Evolutionary conservation across 2,888 invertebrate genomes (phyloP).

Genomic region (Cerastis leucographa): DNA sequence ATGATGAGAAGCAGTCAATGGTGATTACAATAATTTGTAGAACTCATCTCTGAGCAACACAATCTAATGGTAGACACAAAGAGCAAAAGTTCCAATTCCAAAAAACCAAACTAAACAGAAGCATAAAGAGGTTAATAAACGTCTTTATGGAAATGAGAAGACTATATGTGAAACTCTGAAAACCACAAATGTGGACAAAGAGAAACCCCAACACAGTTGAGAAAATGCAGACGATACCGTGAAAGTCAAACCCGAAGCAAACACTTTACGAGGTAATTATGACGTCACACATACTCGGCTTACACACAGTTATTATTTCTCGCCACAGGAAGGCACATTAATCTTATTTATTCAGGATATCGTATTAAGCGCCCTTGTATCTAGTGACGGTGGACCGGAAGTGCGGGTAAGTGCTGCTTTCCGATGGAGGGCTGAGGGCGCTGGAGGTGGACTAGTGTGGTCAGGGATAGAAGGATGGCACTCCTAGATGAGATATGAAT

Average conservation of each 20-base stretch:
- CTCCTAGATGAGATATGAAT: background rate
- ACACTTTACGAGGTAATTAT: conserved; percentile 49
- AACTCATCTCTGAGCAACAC: background rate
- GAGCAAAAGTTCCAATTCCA: background rate
- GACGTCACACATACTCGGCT: conserved; percentile 52
- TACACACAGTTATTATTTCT: conserved; percentile 49
- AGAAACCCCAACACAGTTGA: background rate
- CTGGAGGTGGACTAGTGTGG: background rate
- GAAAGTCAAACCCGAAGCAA: conserved; percentile 31
- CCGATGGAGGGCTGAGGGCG: conserved; percentile 17
- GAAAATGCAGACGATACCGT: conserved; percentile 12
- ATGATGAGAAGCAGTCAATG: background rate
- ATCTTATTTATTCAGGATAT: conserved; percentile 64
- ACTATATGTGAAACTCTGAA: background rate
- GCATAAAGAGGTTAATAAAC: too few relatives aligned
- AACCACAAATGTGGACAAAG: background rate
- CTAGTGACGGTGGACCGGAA: conserved; percentile 56
- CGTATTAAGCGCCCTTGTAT: conserved; percentile 54
- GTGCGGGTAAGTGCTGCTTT: conserved; percentile 51
- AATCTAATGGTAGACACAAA: background rate
- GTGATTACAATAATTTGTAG: background rate
- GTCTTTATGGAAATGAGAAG: background rate
- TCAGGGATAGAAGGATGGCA: background rate
- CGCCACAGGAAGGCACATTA: conserved; percentile 47
- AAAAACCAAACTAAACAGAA: too few relatives aligned